These are phyloP conservation scores for Thalassaphorura encarpata DNA, from an alignment of 1,140 invertebrate species.

Conservation along the genomic window DNA sequence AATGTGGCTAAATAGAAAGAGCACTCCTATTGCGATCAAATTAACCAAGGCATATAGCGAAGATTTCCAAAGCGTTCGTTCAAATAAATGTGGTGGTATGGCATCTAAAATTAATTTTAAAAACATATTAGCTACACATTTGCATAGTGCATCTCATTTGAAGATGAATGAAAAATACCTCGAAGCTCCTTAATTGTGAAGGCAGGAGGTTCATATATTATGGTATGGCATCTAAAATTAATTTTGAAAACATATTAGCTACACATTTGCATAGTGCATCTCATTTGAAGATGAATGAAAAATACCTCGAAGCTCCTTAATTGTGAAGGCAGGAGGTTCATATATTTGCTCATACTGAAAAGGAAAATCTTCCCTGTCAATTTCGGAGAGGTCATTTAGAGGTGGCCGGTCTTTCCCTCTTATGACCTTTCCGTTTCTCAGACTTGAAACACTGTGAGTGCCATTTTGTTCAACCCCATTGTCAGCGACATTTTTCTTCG, in stretches of 20 bases:
- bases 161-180: too few relatives aligned
- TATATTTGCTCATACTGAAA: not conserved
- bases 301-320: slow-evolving; percentile 9
- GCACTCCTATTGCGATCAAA: not conserved
- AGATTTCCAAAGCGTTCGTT: not conserved
- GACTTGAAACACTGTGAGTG: not conserved
- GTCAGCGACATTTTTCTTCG: too few relatives aligned
- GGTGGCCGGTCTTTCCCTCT: not conserved
- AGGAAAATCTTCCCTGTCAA: not conserved
- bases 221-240: not conserved
- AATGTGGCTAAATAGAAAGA: not conserved
- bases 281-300: too few relatives aligned
- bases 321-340: slow-evolving; percentile 4
- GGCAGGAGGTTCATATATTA: slow-evolving; percentile 1
- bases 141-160: too few relatives aligned
- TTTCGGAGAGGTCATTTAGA: not conserved
- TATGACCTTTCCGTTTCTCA: not conserved
- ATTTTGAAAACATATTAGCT: too few relatives aligned
- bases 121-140: too few relatives aligned
- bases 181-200: slow-evolving; percentile 8
- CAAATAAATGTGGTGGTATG: slow-evolving; percentile 1
- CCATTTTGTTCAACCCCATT: not conserved
- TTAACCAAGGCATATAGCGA: not conserved
- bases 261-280: too few relatives aligned
- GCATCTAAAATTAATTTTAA: too few relatives aligned